phyloP scores from a whole-genome alignment of 2,113 vertebrate genomes.

The Suncus etruscus region DNA sequence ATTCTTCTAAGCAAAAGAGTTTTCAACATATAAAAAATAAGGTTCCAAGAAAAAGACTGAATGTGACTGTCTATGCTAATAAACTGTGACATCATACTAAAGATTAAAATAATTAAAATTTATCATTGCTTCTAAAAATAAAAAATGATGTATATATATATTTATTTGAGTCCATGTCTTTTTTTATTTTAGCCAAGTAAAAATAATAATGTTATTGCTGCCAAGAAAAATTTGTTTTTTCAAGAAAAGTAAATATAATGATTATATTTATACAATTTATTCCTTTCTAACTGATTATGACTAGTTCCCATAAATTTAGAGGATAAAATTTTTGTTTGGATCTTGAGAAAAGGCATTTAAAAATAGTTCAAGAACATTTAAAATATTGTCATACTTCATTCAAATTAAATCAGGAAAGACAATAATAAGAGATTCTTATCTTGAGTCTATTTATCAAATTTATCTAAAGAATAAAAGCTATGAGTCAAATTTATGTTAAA shows the following conservation, averaged over 20 bases:
- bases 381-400: neutral
- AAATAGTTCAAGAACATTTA: neutral
- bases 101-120: neutral
- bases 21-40: slow-evolving; percentile 46
- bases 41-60: slow-evolving; percentile 39
- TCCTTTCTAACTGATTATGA: neutral
- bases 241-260: slow-evolving; percentile 33
- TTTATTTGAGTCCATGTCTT: slow-evolving; percentile 43
- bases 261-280: neutral
- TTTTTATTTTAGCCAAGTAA: slow-evolving; percentile 63
- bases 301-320: neutral
- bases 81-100: slow-evolving; percentile 40
- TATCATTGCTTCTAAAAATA: slow-evolving; percentile 22
- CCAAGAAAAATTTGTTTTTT: slow-evolving; percentile 53
- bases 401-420: neutral
- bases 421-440: neutral
- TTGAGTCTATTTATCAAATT: neutral
- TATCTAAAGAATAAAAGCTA: too few species aligned
- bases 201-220: slow-evolving; percentile 56
- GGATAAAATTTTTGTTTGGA: neutral
- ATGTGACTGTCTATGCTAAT: slow-evolving; percentile 33
- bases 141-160: neutral
- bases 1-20: slow-evolving; percentile 24
- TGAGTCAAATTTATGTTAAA: too few species aligned
- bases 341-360: neutral